Evolutionary conservation across 2,888 invertebrate species (phyloP).

Genomic region (Rhogogaster chlorosoma): DNA sequence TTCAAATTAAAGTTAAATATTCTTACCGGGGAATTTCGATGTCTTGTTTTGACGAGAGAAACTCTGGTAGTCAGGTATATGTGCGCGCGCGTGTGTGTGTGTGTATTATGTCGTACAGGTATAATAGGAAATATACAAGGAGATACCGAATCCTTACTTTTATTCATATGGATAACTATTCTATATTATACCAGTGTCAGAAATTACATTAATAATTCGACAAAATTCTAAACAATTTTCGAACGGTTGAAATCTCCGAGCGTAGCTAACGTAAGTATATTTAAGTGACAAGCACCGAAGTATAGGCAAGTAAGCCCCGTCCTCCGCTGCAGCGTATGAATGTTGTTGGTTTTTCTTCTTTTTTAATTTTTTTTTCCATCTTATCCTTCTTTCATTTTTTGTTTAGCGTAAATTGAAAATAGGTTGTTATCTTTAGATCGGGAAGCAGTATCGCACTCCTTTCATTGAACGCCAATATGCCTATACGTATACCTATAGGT

Average conservation of each 20-base stretch:
- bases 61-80: not conserved
- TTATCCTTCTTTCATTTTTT: not conserved
- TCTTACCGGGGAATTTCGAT: not conserved
- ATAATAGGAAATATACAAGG: not conserved
- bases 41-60: constrained; percentile 31
- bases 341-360: not conserved
- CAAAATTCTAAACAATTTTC: constrained; percentile 36
- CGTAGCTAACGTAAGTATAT: constrained; percentile 10
- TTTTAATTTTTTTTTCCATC: not conserved
- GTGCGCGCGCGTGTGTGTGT: not conserved
- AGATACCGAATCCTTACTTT: constrained; percentile 2
- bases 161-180: not conserved
- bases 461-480: not conserved
- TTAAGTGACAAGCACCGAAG: not conserved
- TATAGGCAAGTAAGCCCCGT: not conserved
- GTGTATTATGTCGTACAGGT: not conserved
- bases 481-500: not conserved
- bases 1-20: not conserved
- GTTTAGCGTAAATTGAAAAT: constrained; percentile 12
- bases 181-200: not conserved
- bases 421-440: constrained; percentile 38
- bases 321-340: not conserved
- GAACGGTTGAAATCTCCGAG: constrained; percentile 18
- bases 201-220: constrained; percentile 34
- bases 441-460: not conserved